phyloP scores from a whole-genome alignment of 2,888 invertebrate species.

The Leptinotarsa haldemani region DNA sequence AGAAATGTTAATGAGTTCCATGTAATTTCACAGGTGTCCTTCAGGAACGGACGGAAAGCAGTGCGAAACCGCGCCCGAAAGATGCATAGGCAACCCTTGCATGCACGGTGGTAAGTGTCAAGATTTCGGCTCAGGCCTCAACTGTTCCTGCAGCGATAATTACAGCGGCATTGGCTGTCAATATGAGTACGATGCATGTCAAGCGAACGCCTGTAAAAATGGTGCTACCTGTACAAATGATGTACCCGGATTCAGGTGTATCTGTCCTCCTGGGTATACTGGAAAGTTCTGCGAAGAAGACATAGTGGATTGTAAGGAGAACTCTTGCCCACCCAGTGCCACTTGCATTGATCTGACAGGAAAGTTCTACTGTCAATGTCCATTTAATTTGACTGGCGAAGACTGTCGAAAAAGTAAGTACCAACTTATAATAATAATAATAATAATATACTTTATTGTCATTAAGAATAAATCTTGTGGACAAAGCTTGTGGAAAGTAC shows the following conservation, averaged over 20 bases:
- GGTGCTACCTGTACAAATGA: conserved; percentile 92
- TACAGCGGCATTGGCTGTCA: conserved; percentile 84
- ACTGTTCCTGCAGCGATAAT: conserved; percentile 91
- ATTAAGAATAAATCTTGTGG: too few relatives aligned
- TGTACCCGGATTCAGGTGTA: conserved; percentile 85
- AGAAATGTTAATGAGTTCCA: background rate
- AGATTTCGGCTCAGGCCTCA: conserved; percentile 94
- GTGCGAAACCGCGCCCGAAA: conserved; percentile 95
- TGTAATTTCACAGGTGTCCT: conserved; percentile 75
- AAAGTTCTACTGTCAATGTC: conserved; percentile 95
- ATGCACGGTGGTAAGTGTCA: conserved; percentile 97
- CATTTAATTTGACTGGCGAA: conserved; percentile 95
- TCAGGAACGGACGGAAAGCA: conserved; percentile 97
- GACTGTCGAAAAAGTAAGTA: conserved; percentile 92
- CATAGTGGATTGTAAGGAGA: conserved; percentile 90
- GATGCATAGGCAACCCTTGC: conserved; percentile 93
- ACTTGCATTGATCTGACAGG: conserved; percentile 92
- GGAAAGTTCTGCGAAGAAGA: conserved; percentile 90
- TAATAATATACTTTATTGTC: too few relatives aligned
- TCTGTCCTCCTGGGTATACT: conserved; percentile 83
- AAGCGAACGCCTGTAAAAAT: conserved; percentile 89
- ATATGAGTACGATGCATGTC: conserved; percentile 93
- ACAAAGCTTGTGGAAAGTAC: too few relatives aligned
- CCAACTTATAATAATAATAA: too few relatives aligned
- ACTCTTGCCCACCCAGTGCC: conserved; percentile 93